Evolutionary conservation across 2,888 invertebrate species (phyloP).

Genomic region (Pyrocoelia pectoralis): DNA sequence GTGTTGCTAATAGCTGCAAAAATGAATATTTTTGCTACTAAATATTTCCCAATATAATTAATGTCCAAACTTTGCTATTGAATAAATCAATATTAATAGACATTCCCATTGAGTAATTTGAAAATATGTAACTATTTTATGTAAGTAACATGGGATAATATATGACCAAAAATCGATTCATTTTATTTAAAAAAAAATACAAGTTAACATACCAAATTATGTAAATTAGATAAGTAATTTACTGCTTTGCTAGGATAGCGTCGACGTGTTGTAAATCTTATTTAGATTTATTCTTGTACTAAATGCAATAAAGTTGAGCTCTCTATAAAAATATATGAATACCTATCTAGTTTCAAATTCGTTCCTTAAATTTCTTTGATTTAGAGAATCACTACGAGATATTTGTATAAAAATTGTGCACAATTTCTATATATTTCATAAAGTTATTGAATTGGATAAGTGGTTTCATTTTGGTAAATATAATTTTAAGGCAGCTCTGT

Average conservation of each 20-base stretch:
- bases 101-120: neutral
- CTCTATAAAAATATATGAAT: conserved; percentile 9
- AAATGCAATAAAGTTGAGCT: neutral
- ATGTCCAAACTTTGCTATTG: neutral
- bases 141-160: neutral
- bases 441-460: neutral
- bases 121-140: neutral
- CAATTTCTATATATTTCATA: neutral
- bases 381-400: neutral
- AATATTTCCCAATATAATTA: neutral
- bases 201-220: neutral
- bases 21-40: too few relatives aligned
- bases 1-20: too few relatives aligned
- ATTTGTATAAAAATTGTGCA: neutral
- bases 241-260: conserved; percentile 1
- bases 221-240: conserved; percentile 1
- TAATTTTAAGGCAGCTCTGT: conserved; percentile 56
- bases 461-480: conserved; percentile 56
- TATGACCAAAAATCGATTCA: conserved; percentile 3
- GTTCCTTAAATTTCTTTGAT: neutral
- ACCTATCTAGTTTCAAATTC: neutral
- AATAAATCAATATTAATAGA: neutral
- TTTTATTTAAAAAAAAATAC: neutral
- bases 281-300: neutral
- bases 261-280: neutral